These are phyloP conservation scores for Pycnomerus fuliginosus DNA, from an alignment of 2,888 invertebrate species.

Conservation along the genomic window DNA sequence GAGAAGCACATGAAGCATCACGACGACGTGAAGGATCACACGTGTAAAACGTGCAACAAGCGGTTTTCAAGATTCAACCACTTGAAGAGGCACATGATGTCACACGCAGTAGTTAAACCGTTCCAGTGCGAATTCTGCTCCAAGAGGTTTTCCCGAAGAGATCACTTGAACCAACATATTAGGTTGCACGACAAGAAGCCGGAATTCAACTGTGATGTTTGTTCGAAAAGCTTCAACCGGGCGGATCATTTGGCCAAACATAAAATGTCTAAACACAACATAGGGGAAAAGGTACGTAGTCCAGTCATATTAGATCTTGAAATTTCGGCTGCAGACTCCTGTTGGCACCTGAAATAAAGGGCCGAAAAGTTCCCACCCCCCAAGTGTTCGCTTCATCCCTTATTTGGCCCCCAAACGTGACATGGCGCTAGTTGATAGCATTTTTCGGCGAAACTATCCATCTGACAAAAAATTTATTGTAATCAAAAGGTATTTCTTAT, in stretches of 20 bases:
- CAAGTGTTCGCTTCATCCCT: too few species aligned
- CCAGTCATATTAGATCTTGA: too few species aligned
- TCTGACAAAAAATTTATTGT: too few species aligned
- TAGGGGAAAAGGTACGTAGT: slow-evolving; percentile 40
- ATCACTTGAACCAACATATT: slow-evolving; percentile 46
- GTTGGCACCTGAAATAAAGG: too few species aligned
- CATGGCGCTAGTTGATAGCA: too few species aligned
- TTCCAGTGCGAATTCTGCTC: slow-evolving; percentile 50
- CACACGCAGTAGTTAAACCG: slow-evolving; percentile 52
- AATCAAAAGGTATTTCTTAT: too few species aligned
- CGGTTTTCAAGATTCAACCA: slow-evolving; percentile 54
- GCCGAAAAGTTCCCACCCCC: too few species aligned
- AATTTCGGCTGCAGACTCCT: too few species aligned
- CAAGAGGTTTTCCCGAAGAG: slow-evolving; percentile 31
- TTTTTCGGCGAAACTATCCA: too few species aligned
- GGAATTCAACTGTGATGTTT: slow-evolving; percentile 46
- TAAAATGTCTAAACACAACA: slow-evolving; percentile 51
- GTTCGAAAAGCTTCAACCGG: slow-evolving; percentile 51
- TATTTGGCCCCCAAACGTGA: too few species aligned
- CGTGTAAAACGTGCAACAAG: slow-evolving; percentile 53
- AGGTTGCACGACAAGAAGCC: slow-evolving; percentile 43
- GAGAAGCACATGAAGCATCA: slow-evolving; percentile 44
- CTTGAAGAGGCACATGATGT: slow-evolving; percentile 53
- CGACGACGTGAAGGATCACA: slow-evolving; percentile 39
- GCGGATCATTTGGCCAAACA: slow-evolving; percentile 56